These are phyloP conservation scores for Exocentrus adspersus DNA, from an alignment of 2,888 invertebrate species.

Conservation along the genomic window DNA sequence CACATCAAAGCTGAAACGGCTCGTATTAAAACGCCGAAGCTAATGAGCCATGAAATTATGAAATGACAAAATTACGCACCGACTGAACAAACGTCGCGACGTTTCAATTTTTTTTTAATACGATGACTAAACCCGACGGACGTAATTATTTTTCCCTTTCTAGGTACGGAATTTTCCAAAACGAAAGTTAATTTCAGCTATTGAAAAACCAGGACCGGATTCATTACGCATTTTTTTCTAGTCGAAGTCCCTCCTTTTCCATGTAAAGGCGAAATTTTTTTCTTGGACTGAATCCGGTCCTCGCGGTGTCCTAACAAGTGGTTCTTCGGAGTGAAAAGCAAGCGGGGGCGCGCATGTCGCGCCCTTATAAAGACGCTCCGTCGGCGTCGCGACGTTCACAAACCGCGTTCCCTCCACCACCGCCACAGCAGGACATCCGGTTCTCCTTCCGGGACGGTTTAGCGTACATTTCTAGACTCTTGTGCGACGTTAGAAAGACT, in stretches of 20 bases:
- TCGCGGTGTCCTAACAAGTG: constrained; percentile 23
- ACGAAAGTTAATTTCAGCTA: not conserved
- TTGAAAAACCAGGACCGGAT: not conserved
- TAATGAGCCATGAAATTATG: not conserved
- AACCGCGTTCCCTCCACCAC: constrained; percentile 42
- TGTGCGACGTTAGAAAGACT: not conserved
- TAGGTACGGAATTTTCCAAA: constrained; percentile 7
- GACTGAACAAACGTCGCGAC: not conserved
- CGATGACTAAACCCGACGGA: not conserved
- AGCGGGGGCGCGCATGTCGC: constrained; percentile 42
- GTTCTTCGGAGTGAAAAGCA: constrained; percentile 34
- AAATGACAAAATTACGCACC: not conserved
- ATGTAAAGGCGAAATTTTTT: not conserved
- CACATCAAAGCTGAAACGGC: no score
- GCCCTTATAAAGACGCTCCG: constrained; percentile 45
- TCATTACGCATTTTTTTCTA: no score
- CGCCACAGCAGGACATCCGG: constrained; percentile 28
- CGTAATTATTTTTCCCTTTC: not conserved
- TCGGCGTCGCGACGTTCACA: constrained; percentile 45
- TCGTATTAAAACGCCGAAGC: not conserved
- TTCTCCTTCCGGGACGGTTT: constrained; percentile 11
- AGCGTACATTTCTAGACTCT: constrained; percentile 6
- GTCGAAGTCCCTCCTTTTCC: not conserved
- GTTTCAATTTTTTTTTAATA: not conserved
- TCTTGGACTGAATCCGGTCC: no score